Evolutionary conservation across 2,113 vertebrate genomes (phyloP), one percentile per base, ranked within the genome.

Genomic region (Haemorhous mexicanus): DNA sequence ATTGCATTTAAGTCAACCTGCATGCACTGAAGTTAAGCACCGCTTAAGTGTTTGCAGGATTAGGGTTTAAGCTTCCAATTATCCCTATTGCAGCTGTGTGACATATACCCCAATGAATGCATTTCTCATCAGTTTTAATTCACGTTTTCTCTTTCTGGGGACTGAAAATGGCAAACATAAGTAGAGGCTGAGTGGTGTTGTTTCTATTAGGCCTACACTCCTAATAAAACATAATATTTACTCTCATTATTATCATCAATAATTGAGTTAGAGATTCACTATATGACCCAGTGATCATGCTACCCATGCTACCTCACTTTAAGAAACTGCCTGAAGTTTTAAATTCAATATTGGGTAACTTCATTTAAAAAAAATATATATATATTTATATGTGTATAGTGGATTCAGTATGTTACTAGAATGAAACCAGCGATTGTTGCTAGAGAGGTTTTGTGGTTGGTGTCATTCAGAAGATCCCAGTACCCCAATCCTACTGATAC

Each of bases 1-100:
- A 95, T 88, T 92, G 87, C 63, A 70, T 91, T 95, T 85, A 58
- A 91, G 75, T 80, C 90, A 96, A 94, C 91, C 85, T 95, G 72
- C 89, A 80, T 80, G 63, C 55, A 55, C 84, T 95, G 75, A 95
- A 93, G 95, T 94, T 95, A 94, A 95, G 89, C 84, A 95, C 46
- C 0, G 35, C 67, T 87, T 75, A 97, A 95, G 75, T 91, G 89
- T 87, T 93, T 87, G 84, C 84, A 91, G 95, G 87, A 91, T 95
- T 95, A 93, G 63, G 47, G 67, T 56, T 95, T 93, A 95, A 95
- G 90, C 55, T 93, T 91, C 74, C 94, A 91, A 88, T 95, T 91
- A 93, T 91, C 63, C 87, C 75, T 67, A 90, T 49, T 67, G 81
- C 90, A 91, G 94, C 91, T 95, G 81, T 69, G 74, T 80, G 91